Conservation (phyloP, 2,888 invertebrate species). For the Neoitamus cyanurus region DNA sequence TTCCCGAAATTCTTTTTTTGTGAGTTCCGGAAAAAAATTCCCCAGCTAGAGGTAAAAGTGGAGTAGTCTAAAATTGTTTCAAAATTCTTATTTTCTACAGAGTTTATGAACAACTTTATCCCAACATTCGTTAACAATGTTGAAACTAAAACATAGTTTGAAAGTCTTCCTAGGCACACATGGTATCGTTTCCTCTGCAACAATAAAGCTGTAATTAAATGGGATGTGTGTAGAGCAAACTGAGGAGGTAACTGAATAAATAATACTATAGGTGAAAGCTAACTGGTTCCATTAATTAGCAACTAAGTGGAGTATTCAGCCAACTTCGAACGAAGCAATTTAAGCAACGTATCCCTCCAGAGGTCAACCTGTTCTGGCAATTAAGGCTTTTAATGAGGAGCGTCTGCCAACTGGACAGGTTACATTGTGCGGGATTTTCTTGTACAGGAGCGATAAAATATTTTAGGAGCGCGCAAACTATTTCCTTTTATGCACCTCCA, state of each 20-base stretch:
- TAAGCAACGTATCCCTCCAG: background rate
- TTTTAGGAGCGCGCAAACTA: background rate
- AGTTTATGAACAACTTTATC: too few relatives aligned
- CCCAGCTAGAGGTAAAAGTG: too few relatives aligned
- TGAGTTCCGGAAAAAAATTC: too few relatives aligned
- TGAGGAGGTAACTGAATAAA: background rate
- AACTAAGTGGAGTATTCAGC: background rate
- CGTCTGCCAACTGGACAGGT: background rate
- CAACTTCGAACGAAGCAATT: background rate
- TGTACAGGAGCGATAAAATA: background rate
- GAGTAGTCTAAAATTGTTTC: too few relatives aligned
- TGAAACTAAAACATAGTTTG: too few relatives aligned
- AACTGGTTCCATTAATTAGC: slow-evolving; percentile 11
- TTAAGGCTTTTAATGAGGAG: slow-evolving; percentile 2
- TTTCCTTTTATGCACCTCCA: background rate
- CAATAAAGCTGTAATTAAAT: too few relatives aligned
- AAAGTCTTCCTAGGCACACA: too few relatives aligned
- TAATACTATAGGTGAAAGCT: slow-evolving; percentile 13
- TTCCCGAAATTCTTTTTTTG: too few relatives aligned
- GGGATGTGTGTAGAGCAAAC: too few relatives aligned
- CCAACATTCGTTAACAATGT: too few relatives aligned
- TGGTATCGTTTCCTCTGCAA: too few relatives aligned
- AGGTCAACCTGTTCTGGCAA: background rate
- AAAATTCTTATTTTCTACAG: too few relatives aligned
- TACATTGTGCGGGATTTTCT: background rate